A percentile compares a stretch with the other conserved stretches of the same genome.
Evolutionary conservation across 1,140 invertebrate genomes (phyloP).

Genomic region (Hyphantria cunea): DNA sequence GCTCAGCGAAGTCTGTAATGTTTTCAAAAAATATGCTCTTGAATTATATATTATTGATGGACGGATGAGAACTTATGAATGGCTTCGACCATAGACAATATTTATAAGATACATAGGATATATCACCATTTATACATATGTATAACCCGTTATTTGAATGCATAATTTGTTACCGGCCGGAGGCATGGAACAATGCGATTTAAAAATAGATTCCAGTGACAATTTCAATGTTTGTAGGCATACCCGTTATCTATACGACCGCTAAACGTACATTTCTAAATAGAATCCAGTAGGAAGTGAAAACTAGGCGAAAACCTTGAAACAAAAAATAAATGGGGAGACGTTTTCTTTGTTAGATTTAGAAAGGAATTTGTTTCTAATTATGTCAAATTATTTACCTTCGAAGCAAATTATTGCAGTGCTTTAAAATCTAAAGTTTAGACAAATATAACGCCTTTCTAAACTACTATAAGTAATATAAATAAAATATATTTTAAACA

Average conservation of each 20-base stretch:
- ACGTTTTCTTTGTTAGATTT: not conserved
- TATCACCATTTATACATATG: slow-evolving; percentile 15
- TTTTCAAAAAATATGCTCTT: too few relatives aligned
- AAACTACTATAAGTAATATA: too few relatives aligned
- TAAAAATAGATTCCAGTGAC: slow-evolving; percentile 25
- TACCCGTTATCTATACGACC: slow-evolving; percentile 14
- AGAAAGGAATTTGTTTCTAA: not conserved
- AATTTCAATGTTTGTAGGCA: slow-evolving; percentile 12
- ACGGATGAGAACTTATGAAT: too few relatives aligned
- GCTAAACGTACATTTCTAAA: slow-evolving; percentile 1
- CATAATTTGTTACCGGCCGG: slow-evolving; percentile 6
- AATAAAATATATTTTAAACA: not conserved
- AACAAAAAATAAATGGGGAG: not conserved
- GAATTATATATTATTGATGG: too few relatives aligned
- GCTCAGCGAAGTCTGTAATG: too few relatives aligned
- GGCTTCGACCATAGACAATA: too few relatives aligned
- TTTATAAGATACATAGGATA: too few relatives aligned
- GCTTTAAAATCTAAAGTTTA: too few relatives aligned
- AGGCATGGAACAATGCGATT: slow-evolving; percentile 34
- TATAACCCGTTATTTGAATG: slow-evolving; percentile 35
- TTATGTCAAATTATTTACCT: too few relatives aligned
- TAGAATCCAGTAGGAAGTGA: slow-evolving; percentile 19
- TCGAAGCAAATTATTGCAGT: too few relatives aligned
- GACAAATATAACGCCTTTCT: too few relatives aligned
- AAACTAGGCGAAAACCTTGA: slow-evolving; percentile 5